Evolutionary conservation across 2,113 vertebrate species (phyloP).

Genomic region (Gavialis gangeticus): DNA sequence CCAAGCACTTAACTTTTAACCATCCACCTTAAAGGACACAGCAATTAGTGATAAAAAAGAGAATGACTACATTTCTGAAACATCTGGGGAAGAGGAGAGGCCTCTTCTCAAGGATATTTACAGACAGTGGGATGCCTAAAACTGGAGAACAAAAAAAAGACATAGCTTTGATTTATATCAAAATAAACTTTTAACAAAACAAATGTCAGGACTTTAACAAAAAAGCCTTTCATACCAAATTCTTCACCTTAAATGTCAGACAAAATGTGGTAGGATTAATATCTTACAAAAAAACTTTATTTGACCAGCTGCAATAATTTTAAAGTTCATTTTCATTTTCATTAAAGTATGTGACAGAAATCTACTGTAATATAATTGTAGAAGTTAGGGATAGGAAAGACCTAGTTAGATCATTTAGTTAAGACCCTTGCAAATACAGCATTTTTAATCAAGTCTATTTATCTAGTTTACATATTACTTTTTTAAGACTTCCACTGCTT

Average conservation of each 20-base stretch:
- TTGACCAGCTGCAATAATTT: neutral
- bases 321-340: rapidly evolving
- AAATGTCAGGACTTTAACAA: neutral
- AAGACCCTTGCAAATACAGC: neutral
- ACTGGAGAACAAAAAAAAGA: slow-evolving; percentile 45
- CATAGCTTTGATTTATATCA: slow-evolving; percentile 41
- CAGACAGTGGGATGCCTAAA: slow-evolving; percentile 60
- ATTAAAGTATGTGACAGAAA: neutral
- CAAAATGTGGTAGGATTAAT: neutral
- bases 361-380: neutral
- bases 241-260: neutral
- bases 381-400: neutral
- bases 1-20: slow-evolving; percentile 64
- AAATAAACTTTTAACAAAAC: slow-evolving; percentile 22
- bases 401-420: neutral
- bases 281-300: neutral
- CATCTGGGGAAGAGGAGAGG: slow-evolving; percentile 68
- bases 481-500: neutral
- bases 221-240: neutral
- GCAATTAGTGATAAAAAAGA: slow-evolving; percentile 61
- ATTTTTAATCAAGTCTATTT: neutral
- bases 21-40: slow-evolving; percentile 57
- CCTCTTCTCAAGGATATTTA: slow-evolving; percentile 43
- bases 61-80: slow-evolving; percentile 69
- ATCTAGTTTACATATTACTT: neutral